These are phyloP conservation scores for Hypotaenidia philippensis DNA, from an alignment of 2,797 vertebrate genomes.

Conservation along the genomic window DNA sequence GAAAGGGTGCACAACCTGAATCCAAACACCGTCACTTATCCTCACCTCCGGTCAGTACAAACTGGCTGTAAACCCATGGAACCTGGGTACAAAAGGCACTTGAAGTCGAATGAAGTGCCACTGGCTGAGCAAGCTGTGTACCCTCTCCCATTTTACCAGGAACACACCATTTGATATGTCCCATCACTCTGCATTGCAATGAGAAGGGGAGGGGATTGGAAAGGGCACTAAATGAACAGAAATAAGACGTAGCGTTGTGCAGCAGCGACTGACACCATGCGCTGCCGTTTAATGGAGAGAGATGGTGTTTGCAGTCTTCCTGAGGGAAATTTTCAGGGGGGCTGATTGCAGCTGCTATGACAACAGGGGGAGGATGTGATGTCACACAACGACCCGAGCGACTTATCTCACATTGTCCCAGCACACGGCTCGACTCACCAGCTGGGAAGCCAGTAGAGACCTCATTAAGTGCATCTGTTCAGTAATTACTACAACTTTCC, in stretches of 20 bases:
- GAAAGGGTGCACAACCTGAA: neutral
- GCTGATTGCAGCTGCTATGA: conserved; percentile 84
- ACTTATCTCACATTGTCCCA: conserved; percentile 53
- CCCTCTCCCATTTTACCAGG: neutral
- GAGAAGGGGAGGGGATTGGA: neutral
- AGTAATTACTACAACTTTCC: conserved; percentile 76
- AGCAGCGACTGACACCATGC: neutral
- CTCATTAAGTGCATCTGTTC: conserved; percentile 78
- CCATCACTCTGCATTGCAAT: neutral
- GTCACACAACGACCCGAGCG: conserved; percentile 75
- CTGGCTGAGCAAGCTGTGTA: neutral
- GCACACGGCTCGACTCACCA: neutral
- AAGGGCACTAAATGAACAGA: neutral
- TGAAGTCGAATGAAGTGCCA: neutral
- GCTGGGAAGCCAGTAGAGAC: conserved; percentile 76
- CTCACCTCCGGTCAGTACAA: neutral
- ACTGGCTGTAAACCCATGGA: neutral
- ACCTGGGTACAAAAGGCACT: neutral
- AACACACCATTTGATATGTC: neutral
- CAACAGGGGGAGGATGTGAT: conserved; percentile 78
- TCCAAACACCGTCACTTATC: neutral
- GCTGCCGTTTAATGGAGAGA: conserved; percentile 39
- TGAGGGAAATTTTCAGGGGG: conserved; percentile 50
- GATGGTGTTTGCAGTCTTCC: conserved; percentile 36
- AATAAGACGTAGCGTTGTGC: neutral